Base-by-base conservation (phyloP, 2,113 vertebrate species). In the Carettochelys insculpta region DNA sequence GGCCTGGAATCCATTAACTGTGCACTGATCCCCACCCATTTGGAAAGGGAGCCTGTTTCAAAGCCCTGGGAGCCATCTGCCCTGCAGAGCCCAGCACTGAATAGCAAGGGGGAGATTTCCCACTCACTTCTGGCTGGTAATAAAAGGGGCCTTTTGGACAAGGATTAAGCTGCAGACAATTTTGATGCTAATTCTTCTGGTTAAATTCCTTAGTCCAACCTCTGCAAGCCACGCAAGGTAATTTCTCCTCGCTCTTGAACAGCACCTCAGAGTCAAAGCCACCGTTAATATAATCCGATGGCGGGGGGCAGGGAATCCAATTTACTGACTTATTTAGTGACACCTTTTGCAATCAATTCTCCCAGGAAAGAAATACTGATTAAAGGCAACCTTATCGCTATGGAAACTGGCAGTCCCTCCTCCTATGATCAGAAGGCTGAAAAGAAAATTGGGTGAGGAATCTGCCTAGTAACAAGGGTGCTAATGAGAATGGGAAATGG, bases 381-480 rank as follows among this genome's bases (percentile, higher is more conserved):
- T 91, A 96, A 92, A 97, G 87, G 78, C 95, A 43, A 97, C 88
- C 90, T 71, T 95, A 95, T 96, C 82, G 85, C 97, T 94, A 97
- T 97, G 96, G 97, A 95, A 97, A 97, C 97, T 54, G 61, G 83
- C 95, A 51, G 94, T 90, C 94, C 93, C 94, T 96, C 96, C 96
- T 95, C 96, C 92, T 89, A 91, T 92, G 45, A 76, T 90, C 92
- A 78, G 45, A 85, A 41, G 94, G 88, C 91, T 80, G 91, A 12
- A 52, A 78, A 90, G 93, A 92, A 52, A 94, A 90, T 80, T 76
- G 88, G 96, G 83, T 58, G 93, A 92, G 94, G 93, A 97, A 95
- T 96, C 97, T 97, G 97, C 97, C 96, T 83, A 92, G 97, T 94
- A 97, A 97, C 94, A 95, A 10, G 90, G 81, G 80, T 20, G 9